Conservation (phyloP, 2,113 vertebrate genomes). For the Dolichotis patagonum region DNA sequence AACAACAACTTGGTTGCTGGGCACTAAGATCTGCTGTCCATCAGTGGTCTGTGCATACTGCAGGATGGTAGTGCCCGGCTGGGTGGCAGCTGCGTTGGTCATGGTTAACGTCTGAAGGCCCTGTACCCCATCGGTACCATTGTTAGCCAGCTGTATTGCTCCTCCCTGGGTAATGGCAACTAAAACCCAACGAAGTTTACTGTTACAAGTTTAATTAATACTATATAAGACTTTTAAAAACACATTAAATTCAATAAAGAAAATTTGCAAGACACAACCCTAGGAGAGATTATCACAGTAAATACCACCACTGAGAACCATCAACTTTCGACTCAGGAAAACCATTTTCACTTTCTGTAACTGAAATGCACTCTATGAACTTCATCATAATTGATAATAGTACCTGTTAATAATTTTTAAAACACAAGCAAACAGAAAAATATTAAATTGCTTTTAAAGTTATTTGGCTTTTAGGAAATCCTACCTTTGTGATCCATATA, state of each 20-base stretch:
- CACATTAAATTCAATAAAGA: conserved; percentile 63
- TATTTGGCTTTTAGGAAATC: not conserved
- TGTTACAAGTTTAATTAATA: conserved; percentile 76
- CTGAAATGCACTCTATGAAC: conserved; percentile 15
- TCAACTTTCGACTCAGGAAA: conserved; percentile 53
- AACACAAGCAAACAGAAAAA: conserved; percentile 2
- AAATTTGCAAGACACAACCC: conserved; percentile 42
- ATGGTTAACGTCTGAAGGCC: conserved; percentile 97
- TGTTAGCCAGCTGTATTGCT: conserved; percentile 98
- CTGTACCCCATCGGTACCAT: conserved; percentile 97
- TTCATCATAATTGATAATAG: conserved; percentile 23
- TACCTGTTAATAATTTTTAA: not conserved
- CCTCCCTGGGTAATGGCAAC: conserved; percentile 99
- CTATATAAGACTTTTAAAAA: conserved; percentile 59
- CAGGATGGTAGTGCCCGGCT: conserved; percentile 96
- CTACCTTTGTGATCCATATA: not conserved
- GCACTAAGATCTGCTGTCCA: conserved; percentile 98
- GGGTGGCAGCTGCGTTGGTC: conserved; percentile 93
- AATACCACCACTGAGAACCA: conserved; percentile 21
- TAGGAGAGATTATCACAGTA: conserved; percentile 32
- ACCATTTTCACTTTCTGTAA: not conserved
- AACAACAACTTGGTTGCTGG: conserved; percentile 99
- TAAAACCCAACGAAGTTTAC: conserved; percentile 82
- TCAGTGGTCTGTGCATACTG: conserved; percentile 99
- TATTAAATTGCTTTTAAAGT: conserved; percentile 47